Conservation (phyloP, 2,797 vertebrate genomes). For the Enteromius viviparus region DNA sequence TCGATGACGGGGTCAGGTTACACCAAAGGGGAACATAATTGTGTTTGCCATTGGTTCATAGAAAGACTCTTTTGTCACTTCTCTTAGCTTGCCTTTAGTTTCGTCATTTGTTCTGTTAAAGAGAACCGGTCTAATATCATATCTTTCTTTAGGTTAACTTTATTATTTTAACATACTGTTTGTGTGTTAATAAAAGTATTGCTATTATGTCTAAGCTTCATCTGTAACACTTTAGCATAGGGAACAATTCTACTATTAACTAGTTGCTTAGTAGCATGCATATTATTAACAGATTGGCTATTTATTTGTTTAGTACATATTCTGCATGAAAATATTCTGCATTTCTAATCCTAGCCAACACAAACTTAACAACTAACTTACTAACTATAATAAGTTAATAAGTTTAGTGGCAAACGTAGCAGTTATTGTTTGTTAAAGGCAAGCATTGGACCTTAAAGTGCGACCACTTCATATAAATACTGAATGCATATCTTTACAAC, state of each 20-base stretch:
- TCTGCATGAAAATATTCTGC: not conserved
- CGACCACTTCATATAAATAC: not conserved
- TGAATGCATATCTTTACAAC: not conserved
- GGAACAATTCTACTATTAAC: not conserved
- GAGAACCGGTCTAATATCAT: not conserved
- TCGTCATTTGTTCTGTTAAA: not conserved
- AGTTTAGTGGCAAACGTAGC: not conserved
- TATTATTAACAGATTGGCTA: not conserved
- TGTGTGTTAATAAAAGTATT: not conserved
- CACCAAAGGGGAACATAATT: constrained; percentile 54
- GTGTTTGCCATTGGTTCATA: constrained; percentile 38
- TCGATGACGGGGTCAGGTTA: constrained; percentile 58
- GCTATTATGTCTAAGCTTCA: not conserved
- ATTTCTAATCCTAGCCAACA: not conserved
- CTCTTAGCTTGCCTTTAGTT: not conserved
- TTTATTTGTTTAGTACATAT: not conserved
- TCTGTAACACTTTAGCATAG: not conserved
- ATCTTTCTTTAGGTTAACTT: not conserved
- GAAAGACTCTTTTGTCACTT: not conserved
- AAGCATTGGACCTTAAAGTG: not conserved
- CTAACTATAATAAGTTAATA: not conserved
- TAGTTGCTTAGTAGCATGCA: not conserved
- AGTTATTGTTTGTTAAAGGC: not conserved
- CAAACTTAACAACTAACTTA: not conserved
- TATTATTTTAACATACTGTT: not conserved